phyloP scores from a whole-genome alignment of 2,113 vertebrate species.

The Capricornis sumatraensis region DNA sequence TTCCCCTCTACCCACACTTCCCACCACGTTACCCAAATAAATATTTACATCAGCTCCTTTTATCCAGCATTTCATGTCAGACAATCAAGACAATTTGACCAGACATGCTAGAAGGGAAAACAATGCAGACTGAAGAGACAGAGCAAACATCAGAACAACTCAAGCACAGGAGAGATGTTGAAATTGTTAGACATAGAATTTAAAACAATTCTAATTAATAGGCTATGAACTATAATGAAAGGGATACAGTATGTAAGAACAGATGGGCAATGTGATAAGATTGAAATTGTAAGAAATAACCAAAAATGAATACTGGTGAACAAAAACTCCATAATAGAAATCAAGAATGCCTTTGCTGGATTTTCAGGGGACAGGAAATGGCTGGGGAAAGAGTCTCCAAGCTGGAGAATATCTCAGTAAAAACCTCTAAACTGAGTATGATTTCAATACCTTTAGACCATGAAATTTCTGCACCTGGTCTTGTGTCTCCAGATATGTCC shows the following conservation, averaged over 20 bases:
- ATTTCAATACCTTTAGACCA: not conserved
- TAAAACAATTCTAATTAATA: not conserved
- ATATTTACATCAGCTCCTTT: not conserved
- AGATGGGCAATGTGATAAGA: not conserved
- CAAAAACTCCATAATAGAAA: not conserved
- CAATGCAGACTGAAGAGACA: not conserved
- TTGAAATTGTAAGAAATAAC: not conserved
- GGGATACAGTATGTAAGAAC: not conserved
- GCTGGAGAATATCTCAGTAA: not conserved
- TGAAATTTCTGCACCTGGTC: not conserved
- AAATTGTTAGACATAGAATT: not conserved
- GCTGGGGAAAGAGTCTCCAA: not conserved
- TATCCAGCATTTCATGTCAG: not conserved
- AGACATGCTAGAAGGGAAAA: not conserved
- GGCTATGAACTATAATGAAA: not conserved
- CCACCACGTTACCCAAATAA: not conserved
- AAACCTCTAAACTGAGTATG: not conserved
- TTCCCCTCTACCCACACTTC: not conserved
- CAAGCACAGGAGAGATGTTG: not conserved
- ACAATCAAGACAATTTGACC: not conserved
- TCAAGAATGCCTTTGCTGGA: not conserved
- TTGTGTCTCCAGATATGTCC: not conserved
- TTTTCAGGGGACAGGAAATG: not conserved
- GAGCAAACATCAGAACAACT: not conserved
- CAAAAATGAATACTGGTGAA: not conserved